Percentiles rank a stretch among this genome's conserved stretches.
phyloP scores from a whole-genome alignment of 2,113 vertebrate genomes.

The Cololabis saira region DNA sequence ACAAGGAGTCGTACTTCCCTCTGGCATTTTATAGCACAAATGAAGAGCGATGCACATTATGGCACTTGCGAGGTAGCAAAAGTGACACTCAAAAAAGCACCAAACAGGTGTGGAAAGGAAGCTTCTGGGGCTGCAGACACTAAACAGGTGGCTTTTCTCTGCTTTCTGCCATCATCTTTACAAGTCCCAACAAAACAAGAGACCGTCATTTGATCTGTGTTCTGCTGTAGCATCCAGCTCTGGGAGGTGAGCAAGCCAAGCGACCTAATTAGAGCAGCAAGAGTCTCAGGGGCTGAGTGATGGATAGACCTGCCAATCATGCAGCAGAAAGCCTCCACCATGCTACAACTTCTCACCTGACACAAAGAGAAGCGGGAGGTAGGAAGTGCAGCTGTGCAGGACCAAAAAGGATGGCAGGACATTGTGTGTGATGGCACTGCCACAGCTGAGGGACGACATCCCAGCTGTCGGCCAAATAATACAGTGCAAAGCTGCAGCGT shows the following conservation, averaged over 20 bases:
- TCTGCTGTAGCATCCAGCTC: slow-evolving; percentile 72
- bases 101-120: slow-evolving; percentile 70
- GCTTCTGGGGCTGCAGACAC: slow-evolving; percentile 61
- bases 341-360: slow-evolving; percentile 76
- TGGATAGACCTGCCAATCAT: slow-evolving; percentile 83
- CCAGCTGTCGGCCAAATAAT: slow-evolving; percentile 49
- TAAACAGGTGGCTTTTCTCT: slow-evolving; percentile 75
- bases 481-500: slow-evolving; percentile 59
- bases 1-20: slow-evolving; percentile 63
- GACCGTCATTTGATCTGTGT: slow-evolving; percentile 76
- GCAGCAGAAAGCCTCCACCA: slow-evolving; percentile 59
- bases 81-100: slow-evolving; percentile 58
- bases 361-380: slow-evolving; percentile 56
- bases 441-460: slow-evolving; percentile 45
- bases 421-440: slow-evolving; percentile 23
- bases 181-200: slow-evolving; percentile 74
- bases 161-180: slow-evolving; percentile 74
- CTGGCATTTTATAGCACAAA: slow-evolving; percentile 63
- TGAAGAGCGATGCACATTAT: slow-evolving; percentile 66
- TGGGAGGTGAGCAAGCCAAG: slow-evolving; percentile 77
- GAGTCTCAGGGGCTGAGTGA: slow-evolving; percentile 79
- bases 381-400: slow-evolving; percentile 18
- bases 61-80: slow-evolving; percentile 39
- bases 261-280: slow-evolving; percentile 81
- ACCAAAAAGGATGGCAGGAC: slow-evolving; percentile 50